Conservation (phyloP, 2,113 vertebrate genomes). For the Phrynosoma blainvillii region DNA sequence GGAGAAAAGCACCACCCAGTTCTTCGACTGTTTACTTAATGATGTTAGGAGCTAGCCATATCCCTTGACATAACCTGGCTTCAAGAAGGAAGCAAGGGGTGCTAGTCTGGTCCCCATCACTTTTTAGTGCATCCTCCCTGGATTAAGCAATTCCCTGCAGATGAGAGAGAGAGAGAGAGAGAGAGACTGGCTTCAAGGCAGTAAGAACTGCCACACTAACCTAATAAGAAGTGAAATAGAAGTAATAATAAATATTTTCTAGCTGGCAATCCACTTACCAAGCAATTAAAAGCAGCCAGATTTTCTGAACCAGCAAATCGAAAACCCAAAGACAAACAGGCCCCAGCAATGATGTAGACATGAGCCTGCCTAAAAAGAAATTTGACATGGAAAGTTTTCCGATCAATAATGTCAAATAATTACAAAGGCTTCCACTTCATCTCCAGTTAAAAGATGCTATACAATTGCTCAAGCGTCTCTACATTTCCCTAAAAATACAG, state of each 20-base stretch:
- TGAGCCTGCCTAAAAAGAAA: slow-evolving; percentile 89
- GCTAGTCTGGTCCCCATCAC: too few species aligned
- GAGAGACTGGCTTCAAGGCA: not conserved
- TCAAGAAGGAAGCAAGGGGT: too few species aligned
- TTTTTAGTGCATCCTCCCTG: too few species aligned
- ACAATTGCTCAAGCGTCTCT: not conserved
- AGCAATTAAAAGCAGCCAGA: slow-evolving; percentile 93
- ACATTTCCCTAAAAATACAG: too few species aligned
- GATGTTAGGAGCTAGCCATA: too few species aligned
- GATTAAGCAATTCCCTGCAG: not conserved
- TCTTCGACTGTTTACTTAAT: too few species aligned
- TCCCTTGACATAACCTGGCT: too few species aligned
- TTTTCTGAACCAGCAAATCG: slow-evolving; percentile 97
- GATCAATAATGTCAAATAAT: not conserved
- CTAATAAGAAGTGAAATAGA: not conserved
- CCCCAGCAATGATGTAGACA: slow-evolving; percentile 96
- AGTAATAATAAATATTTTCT: not conserved
- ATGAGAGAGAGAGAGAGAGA: too few species aligned
- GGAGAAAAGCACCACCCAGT: too few species aligned
- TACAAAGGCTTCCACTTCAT: not conserved
- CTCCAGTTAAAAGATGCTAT: not conserved
- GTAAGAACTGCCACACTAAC: not conserved
- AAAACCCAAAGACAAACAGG: slow-evolving; percentile 93
- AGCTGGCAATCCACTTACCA: slow-evolving; percentile 75
- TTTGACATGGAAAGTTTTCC: not conserved